Percentiles rank a stretch among this genome's conserved stretches.
These are phyloP conservation scores for Itoplectis maculator DNA, from an alignment of 2,888 invertebrate genomes.

Conservation along the genomic window DNA sequence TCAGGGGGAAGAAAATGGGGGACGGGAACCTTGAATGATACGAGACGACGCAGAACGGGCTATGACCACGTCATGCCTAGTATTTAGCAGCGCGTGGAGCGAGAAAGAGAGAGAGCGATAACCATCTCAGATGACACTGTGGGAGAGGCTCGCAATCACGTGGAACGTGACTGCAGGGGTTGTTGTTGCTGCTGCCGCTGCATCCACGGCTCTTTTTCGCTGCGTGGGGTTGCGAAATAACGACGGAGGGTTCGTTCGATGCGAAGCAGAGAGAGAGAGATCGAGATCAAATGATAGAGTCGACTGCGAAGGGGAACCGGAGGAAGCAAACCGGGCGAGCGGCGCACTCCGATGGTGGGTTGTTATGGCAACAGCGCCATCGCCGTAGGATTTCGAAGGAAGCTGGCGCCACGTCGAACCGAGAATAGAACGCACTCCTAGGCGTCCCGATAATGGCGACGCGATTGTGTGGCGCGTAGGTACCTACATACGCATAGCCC, in stretches of 20 bases:
- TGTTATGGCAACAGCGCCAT: slow-evolving; percentile 57
- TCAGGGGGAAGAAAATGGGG: slow-evolving; percentile 25
- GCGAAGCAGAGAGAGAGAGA: too few species aligned
- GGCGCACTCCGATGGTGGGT: slow-evolving; percentile 37
- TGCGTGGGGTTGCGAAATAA: slow-evolving; percentile 50
- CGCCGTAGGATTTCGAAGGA: slow-evolving; percentile 35
- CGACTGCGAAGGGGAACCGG: background rate
- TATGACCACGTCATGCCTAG: slow-evolving; percentile 7
- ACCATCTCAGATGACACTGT: slow-evolving; percentile 24
- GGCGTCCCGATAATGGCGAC: slow-evolving; percentile 24
- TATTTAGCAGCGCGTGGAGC: slow-evolving; percentile 1
- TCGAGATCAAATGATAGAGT: slow-evolving; percentile 6
- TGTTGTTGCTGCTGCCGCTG: slow-evolving; percentile 18
- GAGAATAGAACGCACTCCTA: slow-evolving; percentile 40
- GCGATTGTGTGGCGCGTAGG: background rate
- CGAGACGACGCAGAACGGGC: slow-evolving; percentile 2
- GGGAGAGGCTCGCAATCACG: slow-evolving; percentile 29
- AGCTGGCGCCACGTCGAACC: slow-evolving; percentile 34
- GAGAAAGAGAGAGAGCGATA: background rate
- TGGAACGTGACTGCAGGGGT: slow-evolving; percentile 34
- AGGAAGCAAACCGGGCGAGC: background rate
- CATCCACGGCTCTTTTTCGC: slow-evolving; percentile 23
- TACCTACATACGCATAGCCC: background rate
- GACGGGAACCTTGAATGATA: slow-evolving; percentile 14
- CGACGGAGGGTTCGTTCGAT: background rate